Evolutionary conservation across 2,888 invertebrate genomes (phyloP), one percentile per base, ranked within the genome.

Genomic region (Blastobasis lacticolella): DNA sequence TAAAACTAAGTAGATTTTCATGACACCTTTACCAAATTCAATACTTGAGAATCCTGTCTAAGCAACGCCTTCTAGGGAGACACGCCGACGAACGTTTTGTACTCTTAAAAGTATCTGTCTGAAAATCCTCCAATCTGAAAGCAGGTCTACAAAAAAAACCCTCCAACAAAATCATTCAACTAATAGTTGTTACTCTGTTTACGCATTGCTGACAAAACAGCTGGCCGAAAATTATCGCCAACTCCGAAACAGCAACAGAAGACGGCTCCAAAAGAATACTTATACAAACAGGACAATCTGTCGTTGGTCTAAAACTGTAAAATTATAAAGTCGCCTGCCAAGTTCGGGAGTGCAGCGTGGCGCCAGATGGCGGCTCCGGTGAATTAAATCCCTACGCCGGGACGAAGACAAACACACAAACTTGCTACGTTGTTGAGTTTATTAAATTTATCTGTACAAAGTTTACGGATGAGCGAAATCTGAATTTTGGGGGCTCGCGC

Each of bases 361-460:
- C 57, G 54, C 49, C 66, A 66, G 61, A 61, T 63, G 63, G 61
- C 63, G 55, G 52, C 54, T 53, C 54, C 52, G 54, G 52, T 47
- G 57, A 60, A 60, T 63, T 60, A 61, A 58, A 61, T 58, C 50
- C 53, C 55, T 49, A 65, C 66, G 63, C 62, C 63, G 60, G 62
- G 54, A 59, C 58, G 58, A 59, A 63, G 54, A 61, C 60, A 59
- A 61, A 57, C 60, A 55, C 50, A 51, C 60, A 54, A 59, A 59
- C 56, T 57, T 54, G 55, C 53, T 47, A 51, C 51, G 54, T 50
- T 52, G 56, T 53, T 48, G 48, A 52, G 46, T 52, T 54, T 61
- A 61, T 61, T 61, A 61, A 61, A 59, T 61, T 57, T 52, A 55
- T 48, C 48, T 45, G 50, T 37, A 49, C 9, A 9, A 55, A 58